These are phyloP conservation scores for Ardeotis arabs DNA, from an alignment of 2,113 vertebrate species.

Conservation along the genomic window DNA sequence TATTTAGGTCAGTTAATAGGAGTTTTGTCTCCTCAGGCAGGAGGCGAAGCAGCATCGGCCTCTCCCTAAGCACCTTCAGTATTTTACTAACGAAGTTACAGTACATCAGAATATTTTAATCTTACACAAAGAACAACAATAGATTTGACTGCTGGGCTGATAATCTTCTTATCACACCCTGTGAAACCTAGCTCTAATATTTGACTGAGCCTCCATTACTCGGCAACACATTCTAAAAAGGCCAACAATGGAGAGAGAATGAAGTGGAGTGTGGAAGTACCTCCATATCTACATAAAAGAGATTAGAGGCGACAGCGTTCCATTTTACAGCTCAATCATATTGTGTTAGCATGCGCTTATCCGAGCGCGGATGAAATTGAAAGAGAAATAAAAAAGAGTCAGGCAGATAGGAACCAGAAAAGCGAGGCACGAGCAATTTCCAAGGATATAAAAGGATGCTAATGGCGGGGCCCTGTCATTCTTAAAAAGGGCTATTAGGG, in stretches of 20 bases:
- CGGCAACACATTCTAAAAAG: constrained; percentile 79
- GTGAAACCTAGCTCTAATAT: constrained; percentile 84
- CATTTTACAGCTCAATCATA: constrained; percentile 99
- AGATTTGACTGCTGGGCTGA: constrained; percentile 76
- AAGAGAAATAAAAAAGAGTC: constrained; percentile 93
- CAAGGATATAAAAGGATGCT: constrained; percentile 90
- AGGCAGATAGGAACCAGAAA: constrained; percentile 90
- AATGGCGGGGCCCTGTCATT: constrained; percentile 92
- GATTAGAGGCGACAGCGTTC: constrained; percentile 92
- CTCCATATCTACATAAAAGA: constrained; percentile 94
- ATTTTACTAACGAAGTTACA: constrained; percentile 78
- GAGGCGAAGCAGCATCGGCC: constrained; percentile 11
- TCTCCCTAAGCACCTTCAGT: constrained; percentile 63
- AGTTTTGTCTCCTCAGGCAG: constrained; percentile 65
- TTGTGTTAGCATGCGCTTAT: constrained; percentile 96
- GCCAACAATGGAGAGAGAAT: constrained; percentile 79
- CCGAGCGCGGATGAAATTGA: constrained; percentile 93
- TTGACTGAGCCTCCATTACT: constrained; percentile 75
- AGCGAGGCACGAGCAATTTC: constrained; percentile 93
- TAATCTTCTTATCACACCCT: constrained; percentile 83
- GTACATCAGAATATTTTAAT: constrained; percentile 83
- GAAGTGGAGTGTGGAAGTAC: constrained; percentile 84
- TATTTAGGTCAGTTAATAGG: constrained; percentile 67
- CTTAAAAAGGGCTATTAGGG: constrained; percentile 93
- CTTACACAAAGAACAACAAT: constrained; percentile 79